Conservation (phyloP, 2,113 vertebrate species). For the Sinocyclocheilus anshuiensis region DNA sequence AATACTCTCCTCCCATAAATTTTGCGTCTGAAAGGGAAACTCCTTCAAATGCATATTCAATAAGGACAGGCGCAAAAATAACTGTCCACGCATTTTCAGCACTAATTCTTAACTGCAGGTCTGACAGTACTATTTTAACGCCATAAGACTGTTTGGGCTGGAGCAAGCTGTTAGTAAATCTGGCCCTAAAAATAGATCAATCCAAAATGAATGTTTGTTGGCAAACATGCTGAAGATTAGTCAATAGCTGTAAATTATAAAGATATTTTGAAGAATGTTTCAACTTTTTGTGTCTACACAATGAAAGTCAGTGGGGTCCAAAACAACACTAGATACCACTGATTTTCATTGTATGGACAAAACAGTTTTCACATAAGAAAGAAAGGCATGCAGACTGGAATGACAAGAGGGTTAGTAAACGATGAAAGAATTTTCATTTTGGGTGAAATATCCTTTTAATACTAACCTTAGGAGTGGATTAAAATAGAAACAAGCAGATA, state of each 20-base stretch:
- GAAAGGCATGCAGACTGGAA: not conserved
- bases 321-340: not conserved
- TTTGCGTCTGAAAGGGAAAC: no score
- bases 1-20: no score
- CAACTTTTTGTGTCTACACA: not conserved
- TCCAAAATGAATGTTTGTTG: no score
- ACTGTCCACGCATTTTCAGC: no score
- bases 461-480: not conserved
- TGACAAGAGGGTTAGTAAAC: not conserved
- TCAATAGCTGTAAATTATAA: not conserved
- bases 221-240: not conserved
- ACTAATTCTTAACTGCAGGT: no score
- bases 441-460: not conserved
- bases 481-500: not conserved
- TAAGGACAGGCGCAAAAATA: no score
- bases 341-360: not conserved
- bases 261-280: not conserved
- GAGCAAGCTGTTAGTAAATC: no score
- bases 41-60: no score
- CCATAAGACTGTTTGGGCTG: no score
- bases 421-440: not conserved
- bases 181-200: no score
- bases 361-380: not conserved
- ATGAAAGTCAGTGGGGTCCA: not conserved
- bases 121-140: no score